Evolutionary conservation across 2,888 invertebrate species (phyloP), one percentile per base, ranked within the genome.

Genomic region (Hemaris fuciformis): DNA sequence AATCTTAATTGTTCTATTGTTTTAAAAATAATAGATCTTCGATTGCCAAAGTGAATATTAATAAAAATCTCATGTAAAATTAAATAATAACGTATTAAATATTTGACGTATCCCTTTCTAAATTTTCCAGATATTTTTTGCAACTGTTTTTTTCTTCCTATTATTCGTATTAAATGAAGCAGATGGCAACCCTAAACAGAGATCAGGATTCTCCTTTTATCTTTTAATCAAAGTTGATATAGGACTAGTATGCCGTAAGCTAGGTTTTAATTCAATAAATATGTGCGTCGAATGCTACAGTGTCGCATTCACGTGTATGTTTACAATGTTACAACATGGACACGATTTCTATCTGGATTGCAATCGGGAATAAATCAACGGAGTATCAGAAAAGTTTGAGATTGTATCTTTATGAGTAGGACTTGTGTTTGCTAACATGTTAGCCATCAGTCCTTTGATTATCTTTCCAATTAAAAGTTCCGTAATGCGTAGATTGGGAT

Each of bases 311-410:
- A 15, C 31, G 18, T 53, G 31, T 53, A 20, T 53, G 6, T 48
- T 23, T 53, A 31, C 53, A 53, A 53, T 53, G 18, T 53, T 15
- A 18, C 10, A 5, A 31, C 18, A 10, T 10, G 15, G 31, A 18
- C 27, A 10, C 18, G 18, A 4, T 18, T 27, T 3, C 8, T 53
- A 53, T 53, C 53, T 8, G 18, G 31, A 10, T 5, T 31, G 53
- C 31, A 53, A 53, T 53, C 31, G 53, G 53, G 31, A 53, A 31
- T 53, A 53, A 53, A 53, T 53, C 53, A 18, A 53, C 53, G 18
- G 53, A 27, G 3, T 31, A 31, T 20, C 31, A 31, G 4, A 23
- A 22, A 45, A 31, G 53, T 27, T n/a, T 23, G 27, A 53, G 27
- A 53, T 53, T 31, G 10, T 31, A 31, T 31, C 53, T 53, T 31